Evolutionary conservation across 2,888 invertebrate species (phyloP).

Genomic region (Blomia tropicalis): DNA sequence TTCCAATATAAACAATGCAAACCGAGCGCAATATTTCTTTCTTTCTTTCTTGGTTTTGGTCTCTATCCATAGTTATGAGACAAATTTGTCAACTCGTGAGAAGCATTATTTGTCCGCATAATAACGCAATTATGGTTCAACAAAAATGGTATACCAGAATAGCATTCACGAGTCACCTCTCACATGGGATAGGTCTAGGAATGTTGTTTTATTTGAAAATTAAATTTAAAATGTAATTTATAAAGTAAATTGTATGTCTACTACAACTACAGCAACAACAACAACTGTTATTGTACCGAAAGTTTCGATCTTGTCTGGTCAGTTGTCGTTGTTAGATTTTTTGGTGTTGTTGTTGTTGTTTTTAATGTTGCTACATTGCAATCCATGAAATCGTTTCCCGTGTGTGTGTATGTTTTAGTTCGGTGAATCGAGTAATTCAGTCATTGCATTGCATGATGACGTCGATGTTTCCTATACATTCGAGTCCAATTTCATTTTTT

Average conservation of each 20-base stretch:
- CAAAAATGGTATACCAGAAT: too few relatives aligned
- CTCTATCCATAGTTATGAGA: background rate
- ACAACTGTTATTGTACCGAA: too few relatives aligned
- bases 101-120: background rate
- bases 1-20: too few relatives aligned
- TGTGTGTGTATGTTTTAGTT: too few relatives aligned
- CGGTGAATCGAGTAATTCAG: too few relatives aligned
- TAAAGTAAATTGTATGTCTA: background rate
- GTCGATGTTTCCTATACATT: too few relatives aligned
- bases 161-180: background rate
- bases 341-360: background rate
- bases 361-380: background rate
- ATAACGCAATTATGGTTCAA: background rate
- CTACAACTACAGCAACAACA: background rate
- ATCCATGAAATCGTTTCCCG: too few relatives aligned
- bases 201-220: background rate
- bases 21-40: too few relatives aligned
- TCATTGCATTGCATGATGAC: too few relatives aligned
- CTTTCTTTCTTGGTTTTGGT: background rate
- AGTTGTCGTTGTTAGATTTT: background rate
- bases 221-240: constrained; percentile 11
- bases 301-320: background rate
- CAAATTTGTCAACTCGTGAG: background rate
- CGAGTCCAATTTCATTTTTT: too few relatives aligned
- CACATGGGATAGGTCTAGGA: background rate